phyloP scores from a whole-genome alignment of 1,140 invertebrate species.

The Muscidifurax raptorellus region DNA sequence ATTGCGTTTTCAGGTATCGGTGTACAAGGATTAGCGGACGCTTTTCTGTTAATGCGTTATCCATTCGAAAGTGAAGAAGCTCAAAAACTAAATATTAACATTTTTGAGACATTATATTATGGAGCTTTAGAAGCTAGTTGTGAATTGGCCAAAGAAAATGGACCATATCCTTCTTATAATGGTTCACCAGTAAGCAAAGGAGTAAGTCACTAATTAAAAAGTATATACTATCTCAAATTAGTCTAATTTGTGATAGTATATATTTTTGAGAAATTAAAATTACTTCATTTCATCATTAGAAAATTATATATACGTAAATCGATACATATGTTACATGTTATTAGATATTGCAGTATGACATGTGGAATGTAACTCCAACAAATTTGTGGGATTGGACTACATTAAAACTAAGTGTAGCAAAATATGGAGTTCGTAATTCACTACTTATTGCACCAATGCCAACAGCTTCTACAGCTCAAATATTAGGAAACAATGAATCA shows the following conservation, averaged over 20 bases:
- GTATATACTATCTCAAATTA: background rate
- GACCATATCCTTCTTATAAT: slow-evolving; percentile 93
- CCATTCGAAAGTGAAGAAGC: slow-evolving; percentile 95
- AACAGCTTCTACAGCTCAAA: slow-evolving; percentile 99
- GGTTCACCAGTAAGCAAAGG: slow-evolving; percentile 96
- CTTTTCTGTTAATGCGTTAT: slow-evolving; percentile 95
- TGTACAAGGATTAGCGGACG: slow-evolving; percentile 97
- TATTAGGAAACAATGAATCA: slow-evolving; percentile 98
- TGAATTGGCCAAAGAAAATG: slow-evolving; percentile 92
- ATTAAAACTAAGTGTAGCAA: slow-evolving; percentile 91
- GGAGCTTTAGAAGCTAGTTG: slow-evolving; percentile 97
- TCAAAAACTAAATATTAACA: slow-evolving; percentile 92
- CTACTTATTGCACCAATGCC: slow-evolving; percentile 98
- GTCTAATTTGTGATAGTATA: background rate
- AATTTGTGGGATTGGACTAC: slow-evolving; percentile 92
- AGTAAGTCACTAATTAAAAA: slow-evolving; percentile 72
- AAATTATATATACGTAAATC: background rate
- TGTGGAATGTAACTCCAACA: slow-evolving; percentile 96
- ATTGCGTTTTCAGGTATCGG: slow-evolving; percentile 81
- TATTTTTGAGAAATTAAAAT: background rate
- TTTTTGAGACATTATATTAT: slow-evolving; percentile 99
- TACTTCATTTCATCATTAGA: no score
- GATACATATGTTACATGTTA: slow-evolving; percentile 48
- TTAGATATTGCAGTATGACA: slow-evolving; percentile 96
- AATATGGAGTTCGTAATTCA: slow-evolving; percentile 96